Evolutionary conservation across 2,113 vertebrate genomes (phyloP).

Genomic region (Malurus cyaneus): DNA sequence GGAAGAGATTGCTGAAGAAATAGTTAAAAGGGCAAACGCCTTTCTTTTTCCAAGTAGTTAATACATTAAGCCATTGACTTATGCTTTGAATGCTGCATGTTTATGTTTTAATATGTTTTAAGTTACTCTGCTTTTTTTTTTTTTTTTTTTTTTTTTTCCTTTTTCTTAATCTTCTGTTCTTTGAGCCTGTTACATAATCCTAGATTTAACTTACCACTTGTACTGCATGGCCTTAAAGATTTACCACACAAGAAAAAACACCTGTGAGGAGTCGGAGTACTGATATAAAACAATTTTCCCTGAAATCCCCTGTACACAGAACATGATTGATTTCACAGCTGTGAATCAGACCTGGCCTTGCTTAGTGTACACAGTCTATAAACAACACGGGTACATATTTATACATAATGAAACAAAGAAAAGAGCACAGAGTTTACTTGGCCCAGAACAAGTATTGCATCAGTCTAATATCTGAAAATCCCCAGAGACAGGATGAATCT

Average conservation of each 20-base stretch:
- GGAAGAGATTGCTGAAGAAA: background rate
- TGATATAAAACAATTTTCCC: background rate
- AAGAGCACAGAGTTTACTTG: background rate
- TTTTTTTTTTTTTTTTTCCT: background rate
- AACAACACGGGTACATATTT: constrained; percentile 7
- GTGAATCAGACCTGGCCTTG: background rate
- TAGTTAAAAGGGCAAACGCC: background rate
- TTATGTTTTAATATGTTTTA: background rate
- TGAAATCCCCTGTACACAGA: background rate
- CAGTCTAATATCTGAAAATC: constrained; percentile 6
- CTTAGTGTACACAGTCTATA: background rate
- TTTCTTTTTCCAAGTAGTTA: background rate
- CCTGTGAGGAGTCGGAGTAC: background rate
- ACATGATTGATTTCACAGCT: constrained; percentile 23
- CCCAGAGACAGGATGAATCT: background rate
- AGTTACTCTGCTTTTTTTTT: background rate
- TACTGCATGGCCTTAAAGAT: background rate
- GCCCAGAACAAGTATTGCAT: constrained; percentile 10
- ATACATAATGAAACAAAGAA: background rate
- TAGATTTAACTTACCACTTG: background rate
- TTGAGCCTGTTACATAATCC: background rate
- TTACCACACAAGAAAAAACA: background rate
- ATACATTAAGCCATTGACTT: background rate
- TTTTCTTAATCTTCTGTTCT: background rate
- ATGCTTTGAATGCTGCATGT: background rate